A percentile compares a stretch with the other conserved stretches of the same genome.
phyloP scores from a whole-genome alignment of 1,140 invertebrate genomes.

The Aphelinus atriplicis region DNA sequence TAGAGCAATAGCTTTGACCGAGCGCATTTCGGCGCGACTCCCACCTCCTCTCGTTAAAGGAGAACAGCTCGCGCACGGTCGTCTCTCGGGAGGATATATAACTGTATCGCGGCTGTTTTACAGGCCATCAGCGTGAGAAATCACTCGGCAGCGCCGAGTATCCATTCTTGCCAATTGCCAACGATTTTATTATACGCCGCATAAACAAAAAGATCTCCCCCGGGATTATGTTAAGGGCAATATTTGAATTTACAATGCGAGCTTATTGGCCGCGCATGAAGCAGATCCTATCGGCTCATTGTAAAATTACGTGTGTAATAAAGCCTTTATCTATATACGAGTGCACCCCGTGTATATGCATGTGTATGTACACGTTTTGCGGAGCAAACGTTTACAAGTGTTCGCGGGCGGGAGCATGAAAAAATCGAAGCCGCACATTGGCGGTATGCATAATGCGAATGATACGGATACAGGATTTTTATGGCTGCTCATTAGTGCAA shows the following conservation, averaged over 20 bases:
- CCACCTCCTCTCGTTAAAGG: neutral
- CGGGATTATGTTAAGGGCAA: constrained; percentile 3
- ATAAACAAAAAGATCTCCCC: constrained; percentile 8
- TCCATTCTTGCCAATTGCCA: constrained; percentile 2
- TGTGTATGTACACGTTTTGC: neutral
- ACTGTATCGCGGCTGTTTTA: neutral
- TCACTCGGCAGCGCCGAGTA: neutral
- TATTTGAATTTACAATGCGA: constrained; percentile 12
- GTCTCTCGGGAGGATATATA: neutral
- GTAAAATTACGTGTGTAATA: constrained; percentile 31
- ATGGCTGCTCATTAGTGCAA: no score
- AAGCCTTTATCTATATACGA: constrained; percentile 4
- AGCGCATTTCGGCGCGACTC: no score
- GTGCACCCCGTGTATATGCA: constrained; percentile 4
- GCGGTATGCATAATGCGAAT: no score
- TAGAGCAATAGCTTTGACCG: no score
- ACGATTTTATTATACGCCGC: constrained; percentile 8
- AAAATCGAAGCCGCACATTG: neutral
- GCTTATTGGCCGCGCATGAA: constrained; percentile 3
- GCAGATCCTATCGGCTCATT: constrained; percentile 17
- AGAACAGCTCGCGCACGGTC: neutral
- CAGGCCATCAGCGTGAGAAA: constrained; percentile 37
- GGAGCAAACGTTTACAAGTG: neutral
- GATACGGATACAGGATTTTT: no score
- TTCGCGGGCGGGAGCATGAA: neutral